Conservation (phyloP, 1,140 invertebrate genomes). For the Bombus breviceps region DNA sequence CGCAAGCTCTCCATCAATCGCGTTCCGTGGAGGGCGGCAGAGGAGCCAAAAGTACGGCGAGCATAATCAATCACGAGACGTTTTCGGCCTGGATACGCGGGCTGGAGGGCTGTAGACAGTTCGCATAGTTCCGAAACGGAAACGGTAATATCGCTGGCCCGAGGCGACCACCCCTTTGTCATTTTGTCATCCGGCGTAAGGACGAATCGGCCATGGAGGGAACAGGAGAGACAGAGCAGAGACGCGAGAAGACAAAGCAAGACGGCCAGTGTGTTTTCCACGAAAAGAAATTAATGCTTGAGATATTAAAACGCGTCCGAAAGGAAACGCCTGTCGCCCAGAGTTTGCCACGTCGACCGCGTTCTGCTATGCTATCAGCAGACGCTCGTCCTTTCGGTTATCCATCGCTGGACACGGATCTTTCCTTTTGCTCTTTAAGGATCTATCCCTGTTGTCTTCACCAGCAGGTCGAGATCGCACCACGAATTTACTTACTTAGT, state of each 20-base stretch:
- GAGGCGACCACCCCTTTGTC: slow-evolving; percentile 80
- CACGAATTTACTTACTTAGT: neutral
- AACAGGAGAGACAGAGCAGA: slow-evolving; percentile 50
- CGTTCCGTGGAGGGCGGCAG: slow-evolving; percentile 53
- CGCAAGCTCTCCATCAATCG: slow-evolving; percentile 70
- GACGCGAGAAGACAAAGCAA: slow-evolving; percentile 31
- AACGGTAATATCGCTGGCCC: slow-evolving; percentile 81
- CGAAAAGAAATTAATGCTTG: slow-evolving; percentile 65
- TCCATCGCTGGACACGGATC: neutral
- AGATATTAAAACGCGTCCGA: slow-evolving; percentile 65
- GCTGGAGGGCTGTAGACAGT: slow-evolving; percentile 63
- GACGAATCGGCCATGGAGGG: slow-evolving; percentile 54
- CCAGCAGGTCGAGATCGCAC: no score
- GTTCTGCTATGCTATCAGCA: neutral
- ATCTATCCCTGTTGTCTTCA: neutral
- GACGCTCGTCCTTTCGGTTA: neutral
- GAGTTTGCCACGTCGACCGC: slow-evolving; percentile 21
- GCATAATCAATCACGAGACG: slow-evolving; percentile 81
- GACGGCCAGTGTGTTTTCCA: slow-evolving; percentile 47
- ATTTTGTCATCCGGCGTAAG: slow-evolving; percentile 79
- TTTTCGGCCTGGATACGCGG: slow-evolving; percentile 63
- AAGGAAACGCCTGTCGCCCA: slow-evolving; percentile 36
- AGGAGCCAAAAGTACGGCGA: slow-evolving; percentile 77
- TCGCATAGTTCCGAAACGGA: slow-evolving; percentile 80
- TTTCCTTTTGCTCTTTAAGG: slow-evolving; percentile 1